Percentiles rank a stretch among this genome's conserved stretches.
These are phyloP conservation scores for Coelogynopora nodosa DNA, from an alignment of 2,888 invertebrate species.

Conservation along the genomic window DNA sequence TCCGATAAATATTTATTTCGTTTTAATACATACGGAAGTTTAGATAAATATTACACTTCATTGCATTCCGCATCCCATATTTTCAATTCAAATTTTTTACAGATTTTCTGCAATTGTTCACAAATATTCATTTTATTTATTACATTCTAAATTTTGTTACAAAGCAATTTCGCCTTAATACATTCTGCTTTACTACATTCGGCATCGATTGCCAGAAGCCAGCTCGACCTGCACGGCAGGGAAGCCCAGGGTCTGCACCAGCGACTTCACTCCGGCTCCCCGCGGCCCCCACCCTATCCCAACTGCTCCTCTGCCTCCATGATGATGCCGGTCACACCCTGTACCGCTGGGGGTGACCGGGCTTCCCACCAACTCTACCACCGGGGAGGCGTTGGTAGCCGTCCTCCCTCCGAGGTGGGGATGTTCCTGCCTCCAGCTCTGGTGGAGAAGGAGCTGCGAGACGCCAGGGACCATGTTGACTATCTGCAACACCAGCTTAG, in stretches of 20 bases:
- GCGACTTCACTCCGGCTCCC: neutral
- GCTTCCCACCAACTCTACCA: no score
- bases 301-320: neutral
- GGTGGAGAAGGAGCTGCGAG: neutral
- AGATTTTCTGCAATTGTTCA: no score
- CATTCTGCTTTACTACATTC: no score
- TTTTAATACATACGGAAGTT: no score
- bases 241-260: neutral
- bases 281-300: neutral
- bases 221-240: neutral
- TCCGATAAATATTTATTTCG: no score
- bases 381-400: neutral
- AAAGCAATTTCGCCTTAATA: no score
- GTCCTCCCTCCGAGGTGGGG: neutral
- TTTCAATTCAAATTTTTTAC: no score
- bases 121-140: no score
- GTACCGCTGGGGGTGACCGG: neutral
- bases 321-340: neutral
- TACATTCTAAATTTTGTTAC: no score
- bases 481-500: neutral
- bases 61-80: no score
- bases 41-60: no score
- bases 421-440: neutral
- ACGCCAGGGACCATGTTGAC: neutral
- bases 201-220: no score